Conservation (phyloP, 2,888 invertebrate species). For the Eulithis prunata region DNA sequence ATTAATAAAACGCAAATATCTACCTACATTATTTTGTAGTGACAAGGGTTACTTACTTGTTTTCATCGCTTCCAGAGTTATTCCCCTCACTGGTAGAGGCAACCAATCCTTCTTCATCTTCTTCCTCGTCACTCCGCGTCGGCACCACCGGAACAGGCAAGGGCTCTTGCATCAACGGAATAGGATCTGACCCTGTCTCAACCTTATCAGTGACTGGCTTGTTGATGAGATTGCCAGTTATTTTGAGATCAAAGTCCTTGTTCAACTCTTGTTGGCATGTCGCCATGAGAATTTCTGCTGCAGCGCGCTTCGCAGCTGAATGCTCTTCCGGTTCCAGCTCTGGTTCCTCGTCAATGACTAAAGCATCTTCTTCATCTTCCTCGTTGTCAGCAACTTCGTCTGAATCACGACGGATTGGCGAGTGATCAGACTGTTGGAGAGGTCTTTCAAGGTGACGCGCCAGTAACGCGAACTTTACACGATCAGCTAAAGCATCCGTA, state of each 20-base stretch:
- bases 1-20: too few relatives aligned
- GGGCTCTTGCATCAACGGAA: constrained; percentile 86
- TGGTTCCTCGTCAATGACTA: constrained; percentile 88
- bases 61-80: constrained; percentile 93
- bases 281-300: constrained; percentile 84
- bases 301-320: constrained; percentile 82
- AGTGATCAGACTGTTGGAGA: constrained; percentile 70
- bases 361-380: constrained; percentile 87
- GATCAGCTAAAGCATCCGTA: constrained; percentile 66
- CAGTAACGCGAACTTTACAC: constrained; percentile 89
- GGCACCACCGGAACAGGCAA: constrained; percentile 89
- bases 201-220: constrained; percentile 72
- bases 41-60: constrained; percentile 80
- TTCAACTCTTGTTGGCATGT: constrained; percentile 74
- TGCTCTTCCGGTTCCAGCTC: constrained; percentile 66
- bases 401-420: constrained; percentile 72
- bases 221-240: constrained; percentile 84
- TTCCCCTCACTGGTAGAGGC: constrained; percentile 93
- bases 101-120: constrained; percentile 92
- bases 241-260: constrained; percentile 82
- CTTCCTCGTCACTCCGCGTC: constrained; percentile 84
- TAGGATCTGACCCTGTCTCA: constrained; percentile 75
- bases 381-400: constrained; percentile 86
- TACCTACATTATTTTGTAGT: too few relatives aligned
- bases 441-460: constrained; percentile 90